These are phyloP conservation scores for Enteromius mattozi DNA, from an alignment of 2,797 vertebrate genomes.

Conservation along the genomic window DNA sequence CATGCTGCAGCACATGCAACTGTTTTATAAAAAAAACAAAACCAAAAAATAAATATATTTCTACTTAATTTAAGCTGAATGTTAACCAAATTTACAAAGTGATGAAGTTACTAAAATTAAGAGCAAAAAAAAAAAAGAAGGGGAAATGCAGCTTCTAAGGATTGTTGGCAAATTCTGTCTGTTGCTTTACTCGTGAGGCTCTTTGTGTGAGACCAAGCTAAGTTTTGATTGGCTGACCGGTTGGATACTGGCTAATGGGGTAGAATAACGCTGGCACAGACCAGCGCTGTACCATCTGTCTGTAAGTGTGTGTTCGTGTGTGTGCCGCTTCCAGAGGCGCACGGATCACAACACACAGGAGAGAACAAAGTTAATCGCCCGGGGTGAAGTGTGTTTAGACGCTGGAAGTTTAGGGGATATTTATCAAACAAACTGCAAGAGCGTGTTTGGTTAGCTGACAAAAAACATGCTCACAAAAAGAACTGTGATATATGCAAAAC, in stretches of 20 bases:
- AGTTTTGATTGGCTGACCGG: constrained; percentile 41
- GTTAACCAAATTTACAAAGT: no score
- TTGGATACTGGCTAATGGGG: constrained; percentile 48
- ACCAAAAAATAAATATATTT: no score
- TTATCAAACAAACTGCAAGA: constrained; percentile 21
- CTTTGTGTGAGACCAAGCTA: constrained; percentile 34
- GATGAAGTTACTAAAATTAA: no score
- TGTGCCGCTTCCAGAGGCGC: not conserved
- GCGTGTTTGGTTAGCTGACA: not conserved
- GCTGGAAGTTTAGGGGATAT: not conserved
- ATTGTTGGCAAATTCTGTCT: not conserved
- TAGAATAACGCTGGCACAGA: constrained; percentile 51
- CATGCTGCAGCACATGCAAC: no score
- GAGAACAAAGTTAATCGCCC: constrained; percentile 12
- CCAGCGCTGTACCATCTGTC: constrained; percentile 43
- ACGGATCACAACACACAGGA: constrained; percentile 18
- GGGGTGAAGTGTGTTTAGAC: constrained; percentile 20
- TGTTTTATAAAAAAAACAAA: no score
- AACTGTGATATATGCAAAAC: not conserved
- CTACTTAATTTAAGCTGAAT: no score
- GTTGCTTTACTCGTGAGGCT: constrained; percentile 8
- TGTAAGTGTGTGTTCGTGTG: constrained; percentile 35
- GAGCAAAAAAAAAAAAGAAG: no score
- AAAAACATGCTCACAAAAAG: not conserved
- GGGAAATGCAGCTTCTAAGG: no score